Base-by-base conservation (phyloP, 2,113 vertebrate species). In the Phyllopteryx taeniolatus region DNA sequence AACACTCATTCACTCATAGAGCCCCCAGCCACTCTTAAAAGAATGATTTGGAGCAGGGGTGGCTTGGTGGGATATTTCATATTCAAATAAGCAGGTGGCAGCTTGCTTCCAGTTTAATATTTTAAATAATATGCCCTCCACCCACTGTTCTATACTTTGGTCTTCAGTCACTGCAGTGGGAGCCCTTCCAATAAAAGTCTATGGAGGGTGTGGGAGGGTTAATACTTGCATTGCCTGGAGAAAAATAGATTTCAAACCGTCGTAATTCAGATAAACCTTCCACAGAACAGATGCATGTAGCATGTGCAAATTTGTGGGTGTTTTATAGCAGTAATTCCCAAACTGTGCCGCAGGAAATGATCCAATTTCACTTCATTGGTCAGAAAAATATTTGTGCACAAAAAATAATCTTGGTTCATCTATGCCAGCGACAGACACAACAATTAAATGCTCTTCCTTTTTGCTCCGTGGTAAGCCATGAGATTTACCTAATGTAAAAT, bases 71-170 rank as follows among this genome's bases (percentile, higher is more conserved):
- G 11, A 22, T 13, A 44, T n/a, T 64, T 44, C 35, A 39, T 19
- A 75, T 83, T 81, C 76, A 90, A 87, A 88, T 83, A 79, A 77
- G 39, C 83, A 84, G 67, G 80, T 75, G 70, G 87, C 81, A 86
- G 81, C 35, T 39, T 39, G 3, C 86, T 86, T 83, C 80, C 77
- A 83, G 82, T 83, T 84, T 84, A 86, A 83, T 81, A 83, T 83
- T 84, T 67, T 72, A 85, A 83, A 82, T 73, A 70, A 75, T 60
- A 78, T 67, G 73, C 70, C 72, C 64, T 73, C 70, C 73, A 3
- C 35, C 35, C 73, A 3, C 35, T 6, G 15, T 79, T 54, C 73
- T 49, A 64, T 77, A 81, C 82, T 87, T 84, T 89, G 85, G 86
- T 89, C 75, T 77, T 82, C 68, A 63, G 69, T 75, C 53, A 33